These are phyloP conservation scores for Syrmaticus mikado DNA, from an alignment of 2,113 vertebrate species.

Conservation along the genomic window DNA sequence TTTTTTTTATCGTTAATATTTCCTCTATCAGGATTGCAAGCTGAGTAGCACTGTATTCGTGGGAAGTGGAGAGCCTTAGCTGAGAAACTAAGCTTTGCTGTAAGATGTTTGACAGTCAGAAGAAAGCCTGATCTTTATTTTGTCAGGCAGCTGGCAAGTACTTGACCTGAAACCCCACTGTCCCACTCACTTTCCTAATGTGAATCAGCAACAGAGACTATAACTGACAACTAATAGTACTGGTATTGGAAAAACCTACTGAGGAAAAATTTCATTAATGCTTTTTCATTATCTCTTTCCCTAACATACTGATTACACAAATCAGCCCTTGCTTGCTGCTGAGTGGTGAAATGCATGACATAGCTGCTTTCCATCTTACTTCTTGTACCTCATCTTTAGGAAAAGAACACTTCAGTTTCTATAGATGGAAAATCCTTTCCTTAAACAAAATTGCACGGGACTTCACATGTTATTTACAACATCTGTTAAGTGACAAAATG, in stretches of 20 bases:
- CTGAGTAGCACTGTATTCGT: background rate
- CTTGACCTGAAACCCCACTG: constrained; percentile 29
- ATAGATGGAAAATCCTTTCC: background rate
- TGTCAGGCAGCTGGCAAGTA: background rate
- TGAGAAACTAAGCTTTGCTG: background rate
- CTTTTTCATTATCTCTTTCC: background rate
- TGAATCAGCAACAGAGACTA: background rate
- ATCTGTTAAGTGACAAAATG: background rate
- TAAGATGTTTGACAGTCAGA: background rate
- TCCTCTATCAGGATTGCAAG: background rate
- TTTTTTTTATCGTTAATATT: background rate
- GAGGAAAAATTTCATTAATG: constrained; percentile 14
- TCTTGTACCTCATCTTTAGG: background rate
- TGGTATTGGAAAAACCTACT: background rate
- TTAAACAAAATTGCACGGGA: background rate
- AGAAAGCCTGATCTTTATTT: constrained; percentile 28
- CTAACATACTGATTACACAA: background rate
- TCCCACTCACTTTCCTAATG: background rate
- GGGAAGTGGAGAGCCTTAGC: background rate
- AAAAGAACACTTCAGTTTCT: background rate
- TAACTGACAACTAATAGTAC: background rate
- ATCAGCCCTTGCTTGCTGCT: background rate
- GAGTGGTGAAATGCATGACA: background rate
- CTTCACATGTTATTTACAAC: background rate
- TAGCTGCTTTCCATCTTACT: background rate